phyloP scores from a whole-genome alignment of 1,140 invertebrate species.

The Batillaria attramentaria region DNA sequence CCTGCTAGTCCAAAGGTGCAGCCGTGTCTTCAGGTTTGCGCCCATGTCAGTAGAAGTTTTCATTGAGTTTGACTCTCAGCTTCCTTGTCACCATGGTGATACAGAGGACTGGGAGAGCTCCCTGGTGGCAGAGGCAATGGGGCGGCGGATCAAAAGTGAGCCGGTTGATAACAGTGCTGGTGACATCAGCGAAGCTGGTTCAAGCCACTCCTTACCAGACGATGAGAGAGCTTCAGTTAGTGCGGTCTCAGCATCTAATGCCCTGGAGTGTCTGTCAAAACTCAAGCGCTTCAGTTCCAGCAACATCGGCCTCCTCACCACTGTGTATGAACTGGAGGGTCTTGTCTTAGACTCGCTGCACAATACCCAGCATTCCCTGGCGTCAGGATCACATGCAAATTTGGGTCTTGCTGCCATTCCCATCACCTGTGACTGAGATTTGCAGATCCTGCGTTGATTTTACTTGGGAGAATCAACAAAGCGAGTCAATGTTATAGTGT shows the following conservation, averaged over 20 bases:
- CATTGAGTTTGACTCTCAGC: conserved; percentile 33
- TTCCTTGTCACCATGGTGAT: conserved; percentile 31
- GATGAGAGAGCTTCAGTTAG: neutral
- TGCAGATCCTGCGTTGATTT: no score
- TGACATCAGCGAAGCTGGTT: neutral
- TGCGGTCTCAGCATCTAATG: neutral
- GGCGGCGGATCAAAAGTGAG: conserved; percentile 29
- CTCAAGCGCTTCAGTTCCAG: conserved; percentile 25
- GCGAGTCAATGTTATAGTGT: no score
- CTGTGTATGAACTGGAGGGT: conserved; percentile 18
- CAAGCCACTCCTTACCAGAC: neutral
- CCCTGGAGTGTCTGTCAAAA: conserved; percentile 25
- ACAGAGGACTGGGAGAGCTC: conserved; percentile 30
- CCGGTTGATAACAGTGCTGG: conserved; percentile 13
- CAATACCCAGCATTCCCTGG: no score
- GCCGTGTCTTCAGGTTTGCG: conserved; percentile 25
- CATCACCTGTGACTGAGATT: no score
- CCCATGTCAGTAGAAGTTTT: conserved; percentile 32
- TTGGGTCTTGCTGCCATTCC: no score
- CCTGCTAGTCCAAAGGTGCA: conserved; percentile 26
- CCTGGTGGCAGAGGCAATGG: conserved; percentile 18
- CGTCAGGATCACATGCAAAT: neutral
- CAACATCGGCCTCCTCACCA: conserved; percentile 25
- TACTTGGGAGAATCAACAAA: neutral
- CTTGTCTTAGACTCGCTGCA: conserved; percentile 28